Evolutionary conservation across 2,797 vertebrate species (phyloP), one percentile per base, ranked within the genome.

Genomic region (Synaphobranchus kaupii): DNA sequence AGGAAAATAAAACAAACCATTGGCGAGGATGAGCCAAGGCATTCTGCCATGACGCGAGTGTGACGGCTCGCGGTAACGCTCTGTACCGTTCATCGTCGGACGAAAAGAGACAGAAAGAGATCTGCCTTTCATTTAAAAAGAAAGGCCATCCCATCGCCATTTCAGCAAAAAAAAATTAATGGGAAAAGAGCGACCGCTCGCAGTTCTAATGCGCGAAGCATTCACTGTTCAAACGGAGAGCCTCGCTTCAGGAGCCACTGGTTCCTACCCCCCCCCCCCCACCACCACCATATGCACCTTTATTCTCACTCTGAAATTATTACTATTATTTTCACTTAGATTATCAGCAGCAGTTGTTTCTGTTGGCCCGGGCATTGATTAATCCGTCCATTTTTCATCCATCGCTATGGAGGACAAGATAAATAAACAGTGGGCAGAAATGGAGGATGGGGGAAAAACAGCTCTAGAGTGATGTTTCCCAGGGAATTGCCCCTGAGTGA

Each of bases 401-500:
- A 4, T 52, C 56, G 47, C 84, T 50, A 52, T 17, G 76, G 63
- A 50, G 60, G 68, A 25, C 54, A 58, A 34, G 84, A 58, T 66
- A 85, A 81, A 85, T 81, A 88, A 85, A 68, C 17, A 34, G 86
- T 50, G 82, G 56, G 28, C 86, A 80, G 89, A 91, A 91, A 91
- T 87, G 90, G 91, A 93, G 90, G 90, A 90, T 88, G 89, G 88
- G 63, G 76, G 85, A 44, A 73, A 89, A 88, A 90, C 90, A 92
- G 91, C 86, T 88, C 93, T 94, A 7, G 89, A 86, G 90, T 94
- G 94, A 94, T 90, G 92, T 89, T 90, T 86, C 71, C 68, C 71
- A 17, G 71, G 89, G 90, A 93, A 91, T 92, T 91, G 92, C 93
- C 93, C 93, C 91, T 89, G 93, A 95, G 93, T 94, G 86, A 44